Evolutionary conservation across 2,888 invertebrate species (phyloP).

Genomic region (Cyclophora albipunctata): DNA sequence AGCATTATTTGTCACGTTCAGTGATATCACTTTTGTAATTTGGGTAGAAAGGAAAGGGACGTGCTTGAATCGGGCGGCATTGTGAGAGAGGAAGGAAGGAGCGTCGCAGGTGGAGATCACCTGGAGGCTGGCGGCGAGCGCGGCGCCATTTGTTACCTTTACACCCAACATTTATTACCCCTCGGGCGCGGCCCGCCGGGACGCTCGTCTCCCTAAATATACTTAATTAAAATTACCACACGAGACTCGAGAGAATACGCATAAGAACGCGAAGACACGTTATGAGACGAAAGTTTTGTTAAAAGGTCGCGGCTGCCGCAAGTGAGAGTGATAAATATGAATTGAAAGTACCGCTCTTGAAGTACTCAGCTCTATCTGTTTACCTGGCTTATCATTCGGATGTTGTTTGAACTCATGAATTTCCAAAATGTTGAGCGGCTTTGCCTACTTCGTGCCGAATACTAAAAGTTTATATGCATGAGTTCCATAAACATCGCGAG

Average conservation of each 20-base stretch:
- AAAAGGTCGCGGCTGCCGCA: conserved; percentile 20
- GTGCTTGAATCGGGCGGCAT: conserved; percentile 34
- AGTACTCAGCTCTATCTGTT: no score
- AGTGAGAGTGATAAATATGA: no score
- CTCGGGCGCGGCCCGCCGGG: conserved; percentile 30
- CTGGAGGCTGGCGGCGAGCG: conserved; percentile 28
- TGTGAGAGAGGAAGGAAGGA: conserved; percentile 47
- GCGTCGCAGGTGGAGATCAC: conserved; percentile 49
- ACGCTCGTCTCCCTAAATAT: conserved; percentile 57
- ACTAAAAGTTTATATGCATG: not conserved
- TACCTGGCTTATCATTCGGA: no score
- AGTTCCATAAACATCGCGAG: not conserved
- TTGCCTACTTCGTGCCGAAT: not conserved
- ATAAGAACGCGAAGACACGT: conserved; percentile 43
- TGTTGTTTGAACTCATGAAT: not conserved
- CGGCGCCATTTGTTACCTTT: conserved; percentile 60
- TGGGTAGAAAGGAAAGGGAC: conserved; percentile 23
- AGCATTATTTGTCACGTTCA: conserved; percentile 24
- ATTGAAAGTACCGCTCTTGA: no score
- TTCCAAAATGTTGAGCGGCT: not conserved
- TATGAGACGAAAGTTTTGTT: conserved; percentile 43
- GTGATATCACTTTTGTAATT: conserved; percentile 24
- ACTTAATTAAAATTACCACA: conserved; percentile 71
- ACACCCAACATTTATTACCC: conserved; percentile 58
- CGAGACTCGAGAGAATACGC: conserved; percentile 43